A percentile compares a stretch with the other conserved stretches of the same genome.
Conservation (phyloP, 1,140 invertebrate genomes). For the Metopolophium dirhodum region DNA sequence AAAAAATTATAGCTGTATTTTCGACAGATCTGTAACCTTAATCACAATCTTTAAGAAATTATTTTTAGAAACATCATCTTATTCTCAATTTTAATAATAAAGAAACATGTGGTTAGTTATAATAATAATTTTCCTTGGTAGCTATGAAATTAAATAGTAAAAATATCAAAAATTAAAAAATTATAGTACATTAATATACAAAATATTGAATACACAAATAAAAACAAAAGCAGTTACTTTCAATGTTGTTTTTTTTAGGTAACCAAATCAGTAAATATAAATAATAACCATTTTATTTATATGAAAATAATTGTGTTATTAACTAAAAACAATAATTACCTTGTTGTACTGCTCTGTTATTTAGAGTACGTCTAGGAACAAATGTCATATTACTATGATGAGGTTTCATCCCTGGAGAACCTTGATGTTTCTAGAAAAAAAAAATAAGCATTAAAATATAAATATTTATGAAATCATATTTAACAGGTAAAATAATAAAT, state of each 20-base stretch:
- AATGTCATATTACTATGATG: slow-evolving; percentile 38
- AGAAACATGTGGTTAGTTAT: not conserved
- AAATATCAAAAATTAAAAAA: not conserved
- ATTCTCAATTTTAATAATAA: not conserved
- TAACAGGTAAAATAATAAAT: not conserved
- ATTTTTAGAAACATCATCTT: not conserved
- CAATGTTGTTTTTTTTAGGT: not conserved
- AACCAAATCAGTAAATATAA: not conserved
- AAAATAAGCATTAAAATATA: not conserved
- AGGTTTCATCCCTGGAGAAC: slow-evolving; percentile 14
- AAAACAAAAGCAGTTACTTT: slow-evolving; percentile 1
- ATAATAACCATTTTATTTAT: not conserved
- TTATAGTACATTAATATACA: not conserved
- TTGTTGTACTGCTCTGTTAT: slow-evolving; percentile 45
- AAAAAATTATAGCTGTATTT: not conserved
- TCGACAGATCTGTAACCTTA: not conserved
- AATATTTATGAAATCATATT: not conserved
- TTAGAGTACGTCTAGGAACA: slow-evolving; percentile 37
- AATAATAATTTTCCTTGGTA: not conserved
- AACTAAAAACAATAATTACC: slow-evolving; percentile 17
- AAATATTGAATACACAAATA: not conserved
- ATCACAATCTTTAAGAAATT: not conserved
- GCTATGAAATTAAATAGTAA: not conserved
- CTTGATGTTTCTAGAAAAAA: slow-evolving; percentile 35
- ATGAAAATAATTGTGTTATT: not conserved